These are phyloP conservation scores for Zygogramma bicolorata DNA, from an alignment of 2,888 invertebrate genomes.

Conservation along the genomic window DNA sequence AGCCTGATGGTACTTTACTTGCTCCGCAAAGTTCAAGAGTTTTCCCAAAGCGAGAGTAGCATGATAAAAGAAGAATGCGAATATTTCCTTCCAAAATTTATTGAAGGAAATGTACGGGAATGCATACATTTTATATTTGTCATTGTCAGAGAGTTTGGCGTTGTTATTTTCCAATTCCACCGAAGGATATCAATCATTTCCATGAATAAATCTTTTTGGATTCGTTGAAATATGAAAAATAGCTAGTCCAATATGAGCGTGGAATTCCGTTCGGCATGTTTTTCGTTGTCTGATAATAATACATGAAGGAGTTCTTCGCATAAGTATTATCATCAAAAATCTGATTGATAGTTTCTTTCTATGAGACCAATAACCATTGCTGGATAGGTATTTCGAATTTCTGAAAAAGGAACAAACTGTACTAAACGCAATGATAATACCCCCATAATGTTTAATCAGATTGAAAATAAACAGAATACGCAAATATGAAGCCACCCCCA, in stretches of 20 bases:
- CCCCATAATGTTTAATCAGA: no score
- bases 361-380: no score
- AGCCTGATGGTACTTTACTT: no score
- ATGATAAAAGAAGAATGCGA: background rate
- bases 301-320: no score
- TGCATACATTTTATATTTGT: constrained; percentile 26
- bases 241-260: background rate
- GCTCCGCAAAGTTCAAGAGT: background rate
- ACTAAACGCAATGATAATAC: no score
- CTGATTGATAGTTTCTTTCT: no score
- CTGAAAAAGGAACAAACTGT: no score
- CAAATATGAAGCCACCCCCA: no score
- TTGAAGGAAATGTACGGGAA: constrained; percentile 9
- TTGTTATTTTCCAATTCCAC: constrained; percentile 21
- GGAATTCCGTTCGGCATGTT: background rate
- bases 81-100: background rate
- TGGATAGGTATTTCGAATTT: no score
- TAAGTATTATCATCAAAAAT: no score
- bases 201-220: background rate
- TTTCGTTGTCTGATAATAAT: background rate
- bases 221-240: background rate
- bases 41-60: background rate
- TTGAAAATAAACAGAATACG: no score
- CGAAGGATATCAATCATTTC: constrained; percentile 3
- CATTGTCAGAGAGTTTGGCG: constrained; percentile 26